These are phyloP conservation scores for Rhinopomastus cyanomelas DNA, from an alignment of 2,113 vertebrate genomes.

Conservation along the genomic window DNA sequence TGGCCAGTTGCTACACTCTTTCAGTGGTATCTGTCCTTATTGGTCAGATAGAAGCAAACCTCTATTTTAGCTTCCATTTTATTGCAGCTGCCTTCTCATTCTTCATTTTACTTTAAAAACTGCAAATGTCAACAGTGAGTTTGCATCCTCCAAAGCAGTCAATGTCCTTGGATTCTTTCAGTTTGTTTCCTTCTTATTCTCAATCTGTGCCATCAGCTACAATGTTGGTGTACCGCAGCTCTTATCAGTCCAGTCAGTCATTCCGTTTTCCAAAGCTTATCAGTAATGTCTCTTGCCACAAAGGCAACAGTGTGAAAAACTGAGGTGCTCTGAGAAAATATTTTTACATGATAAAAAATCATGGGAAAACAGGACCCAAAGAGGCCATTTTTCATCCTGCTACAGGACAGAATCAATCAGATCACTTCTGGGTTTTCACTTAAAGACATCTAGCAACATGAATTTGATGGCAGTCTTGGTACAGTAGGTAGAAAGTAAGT, in stretches of 20 bases:
- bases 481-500: not conserved
- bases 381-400: not conserved
- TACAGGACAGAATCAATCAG: not conserved
- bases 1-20: not conserved
- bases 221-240: not conserved
- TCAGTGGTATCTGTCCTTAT: not conserved
- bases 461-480: not conserved
- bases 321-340: not conserved
- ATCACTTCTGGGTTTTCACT: not conserved
- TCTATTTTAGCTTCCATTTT: constrained; percentile 15
- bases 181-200: not conserved
- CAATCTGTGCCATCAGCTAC: not conserved
- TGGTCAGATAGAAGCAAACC: not conserved
- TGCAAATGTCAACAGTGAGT: not conserved
- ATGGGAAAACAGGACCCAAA: not conserved
- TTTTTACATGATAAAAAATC: not conserved
- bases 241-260: not conserved
- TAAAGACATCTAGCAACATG: not conserved
- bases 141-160: not conserved
- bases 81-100: not conserved
- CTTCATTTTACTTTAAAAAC: not conserved
- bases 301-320: not conserved
- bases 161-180: not conserved
- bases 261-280: not conserved
- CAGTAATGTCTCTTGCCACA: not conserved